These are phyloP conservation scores for Portunus trituberculatus DNA, from an alignment of 1,140 invertebrate species.

Conservation along the genomic window DNA sequence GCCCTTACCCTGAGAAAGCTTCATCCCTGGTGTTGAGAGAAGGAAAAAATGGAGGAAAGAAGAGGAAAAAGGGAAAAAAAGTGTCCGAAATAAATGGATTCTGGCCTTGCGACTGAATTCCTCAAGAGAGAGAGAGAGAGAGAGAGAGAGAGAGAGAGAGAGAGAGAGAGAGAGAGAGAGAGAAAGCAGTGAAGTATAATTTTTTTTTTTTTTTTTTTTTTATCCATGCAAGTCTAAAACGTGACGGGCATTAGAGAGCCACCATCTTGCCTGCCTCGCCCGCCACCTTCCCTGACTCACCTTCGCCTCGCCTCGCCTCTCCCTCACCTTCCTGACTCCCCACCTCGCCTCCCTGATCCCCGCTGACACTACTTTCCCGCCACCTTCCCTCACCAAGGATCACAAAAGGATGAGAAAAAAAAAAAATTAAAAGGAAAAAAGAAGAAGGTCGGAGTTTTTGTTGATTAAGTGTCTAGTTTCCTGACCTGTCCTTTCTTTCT, in stretches of 20 bases:
- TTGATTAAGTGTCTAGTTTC: background rate
- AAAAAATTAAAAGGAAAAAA: background rate
- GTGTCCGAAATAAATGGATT: background rate
- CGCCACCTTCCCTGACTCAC: too few species aligned
- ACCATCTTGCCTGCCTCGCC: too few species aligned
- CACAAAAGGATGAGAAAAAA: background rate
- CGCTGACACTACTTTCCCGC: background rate
- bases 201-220: constrained; percentile 34
- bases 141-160: constrained; percentile 44
- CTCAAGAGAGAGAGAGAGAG: constrained; percentile 44
- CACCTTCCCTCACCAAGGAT: background rate
- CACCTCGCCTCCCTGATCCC: background rate
- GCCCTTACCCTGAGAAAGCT: background rate
- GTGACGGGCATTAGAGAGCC: background rate
- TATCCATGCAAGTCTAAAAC: background rate
- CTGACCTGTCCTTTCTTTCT: background rate
- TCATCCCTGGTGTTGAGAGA: background rate
- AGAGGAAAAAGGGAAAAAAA: background rate
- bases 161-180: background rate
- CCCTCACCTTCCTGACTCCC: background rate
- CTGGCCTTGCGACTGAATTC: background rate
- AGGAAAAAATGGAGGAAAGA: background rate
- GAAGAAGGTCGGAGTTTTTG: background rate
- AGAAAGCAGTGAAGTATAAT: background rate
- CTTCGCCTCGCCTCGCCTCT: background rate